Evolutionary conservation across 2,888 invertebrate species (phyloP), one percentile per base, ranked within the genome.

Genomic region (Apodemia mormo): DNA sequence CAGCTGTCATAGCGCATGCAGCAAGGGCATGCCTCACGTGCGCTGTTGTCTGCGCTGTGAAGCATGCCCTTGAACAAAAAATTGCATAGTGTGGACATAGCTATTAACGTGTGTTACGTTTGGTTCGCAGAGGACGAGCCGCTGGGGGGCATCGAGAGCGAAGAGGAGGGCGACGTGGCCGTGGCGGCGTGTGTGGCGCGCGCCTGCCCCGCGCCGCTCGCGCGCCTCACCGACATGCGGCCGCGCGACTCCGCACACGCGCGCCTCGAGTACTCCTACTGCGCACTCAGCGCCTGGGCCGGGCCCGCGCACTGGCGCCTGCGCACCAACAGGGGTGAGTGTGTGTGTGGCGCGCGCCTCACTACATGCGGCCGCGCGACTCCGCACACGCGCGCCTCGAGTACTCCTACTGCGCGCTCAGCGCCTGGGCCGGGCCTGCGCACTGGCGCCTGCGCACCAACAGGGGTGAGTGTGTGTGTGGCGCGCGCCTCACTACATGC

Each of bases 251-350:
- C 92, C 65, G 79, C 77, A 22, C 93, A 90, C 78, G 84, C 94
- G 52, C 90, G 88, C 14, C 92, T 95, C 64, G 96, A 97, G 85
- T 97, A 96, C 87, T 96, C 96, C 0, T 96, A 96, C 88, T 89
- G 94, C 82, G 86, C 85, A 83, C 94, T 83, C 80, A 83, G 85
- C 75, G 92, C 95, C 76, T 97, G 97, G 97, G 97, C 96, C 33
- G 97, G 97, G 0, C 97, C 97, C 45, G 92, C 95, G 65, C 96
- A 97, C 87, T 97, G 97, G 97, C 96, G 96, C 78, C 94, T 96
- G 64, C 95, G 94, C 81, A 94, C 94, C 76, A 88, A 90, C 78
- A 79, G 86, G 76, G 84, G 89, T 90, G 29, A 65, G 70, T 49
- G 12, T 10, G 6, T 14, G 7, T 52, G 12, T 49, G 29, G 10